Evolutionary conservation across 2,888 invertebrate genomes (phyloP).

Genomic region (Apodemia mormo): DNA sequence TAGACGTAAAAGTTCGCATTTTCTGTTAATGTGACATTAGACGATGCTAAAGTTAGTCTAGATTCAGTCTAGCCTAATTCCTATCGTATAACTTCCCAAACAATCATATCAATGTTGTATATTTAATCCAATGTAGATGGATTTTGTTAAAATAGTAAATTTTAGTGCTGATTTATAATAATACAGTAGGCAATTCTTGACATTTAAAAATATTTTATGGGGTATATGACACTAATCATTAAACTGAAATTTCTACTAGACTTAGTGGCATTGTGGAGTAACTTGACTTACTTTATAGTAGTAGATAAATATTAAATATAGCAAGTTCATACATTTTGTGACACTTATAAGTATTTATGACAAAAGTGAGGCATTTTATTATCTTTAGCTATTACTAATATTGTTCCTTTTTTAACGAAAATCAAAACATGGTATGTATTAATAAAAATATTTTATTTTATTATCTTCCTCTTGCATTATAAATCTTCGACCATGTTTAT

Average conservation of each 20-base stretch:
- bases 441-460: too few species aligned
- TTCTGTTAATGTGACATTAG: constrained; percentile 38
- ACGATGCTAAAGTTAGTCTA: constrained; percentile 37
- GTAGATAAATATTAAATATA: too few species aligned
- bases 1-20: constrained; percentile 53
- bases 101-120: constrained; percentile 34
- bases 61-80: constrained; percentile 40
- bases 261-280: not conserved
- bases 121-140: constrained; percentile 27
- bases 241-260: not conserved
- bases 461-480: too few species aligned
- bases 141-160: constrained; percentile 25
- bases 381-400: too few species aligned
- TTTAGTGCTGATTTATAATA: constrained; percentile 30
- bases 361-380: too few species aligned
- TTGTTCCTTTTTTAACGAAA: too few species aligned
- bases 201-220: constrained; percentile 7
- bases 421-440: too few species aligned
- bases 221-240: not conserved
- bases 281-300: too few species aligned
- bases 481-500: too few species aligned
- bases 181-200: constrained; percentile 23
- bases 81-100: constrained; percentile 28
- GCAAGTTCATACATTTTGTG: too few species aligned
- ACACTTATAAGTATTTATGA: too few species aligned